These are phyloP conservation scores for Saccopteryx bilineata DNA, from an alignment of 2,113 vertebrate species.

Conservation along the genomic window DNA sequence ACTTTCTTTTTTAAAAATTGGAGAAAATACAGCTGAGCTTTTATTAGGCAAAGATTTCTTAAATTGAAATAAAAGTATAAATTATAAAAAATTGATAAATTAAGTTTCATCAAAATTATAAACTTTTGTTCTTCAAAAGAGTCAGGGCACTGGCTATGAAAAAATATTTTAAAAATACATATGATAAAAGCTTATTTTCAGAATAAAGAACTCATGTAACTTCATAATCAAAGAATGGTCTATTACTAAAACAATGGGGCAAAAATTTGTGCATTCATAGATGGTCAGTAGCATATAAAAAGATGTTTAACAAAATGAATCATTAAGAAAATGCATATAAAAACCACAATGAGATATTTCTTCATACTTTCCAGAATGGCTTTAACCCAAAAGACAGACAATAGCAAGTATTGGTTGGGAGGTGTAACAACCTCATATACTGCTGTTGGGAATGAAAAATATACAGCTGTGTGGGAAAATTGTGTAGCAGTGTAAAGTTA, in stretches of 20 bases:
- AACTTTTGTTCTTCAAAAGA: not conserved
- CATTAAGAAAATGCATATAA: not conserved
- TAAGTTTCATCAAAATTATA: not conserved
- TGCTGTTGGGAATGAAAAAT: not conserved
- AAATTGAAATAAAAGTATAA: slow-evolving; percentile 6
- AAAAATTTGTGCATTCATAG: not conserved
- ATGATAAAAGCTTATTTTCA: not conserved
- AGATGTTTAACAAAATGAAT: not conserved
- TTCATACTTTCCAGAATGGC: not conserved
- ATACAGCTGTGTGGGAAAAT: not conserved
- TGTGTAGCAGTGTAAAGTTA: not conserved
- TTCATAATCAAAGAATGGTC: not conserved
- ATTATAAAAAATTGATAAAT: not conserved
- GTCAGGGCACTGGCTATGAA: not conserved
- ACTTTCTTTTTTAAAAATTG: not conserved
- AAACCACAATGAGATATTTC: not conserved
- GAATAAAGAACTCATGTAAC: not conserved
- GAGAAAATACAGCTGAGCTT: not conserved
- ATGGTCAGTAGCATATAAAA: not conserved
- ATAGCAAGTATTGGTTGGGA: not conserved
- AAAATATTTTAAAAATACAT: slow-evolving; percentile 14
- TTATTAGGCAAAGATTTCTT: slow-evolving; percentile 1
- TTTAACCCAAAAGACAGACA: not conserved
- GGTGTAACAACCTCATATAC: not conserved
- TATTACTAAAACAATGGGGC: not conserved